These are phyloP conservation scores for Chiloscyllium plagiosum DNA, from an alignment of 2,113 vertebrate genomes.

Conservation along the genomic window DNA sequence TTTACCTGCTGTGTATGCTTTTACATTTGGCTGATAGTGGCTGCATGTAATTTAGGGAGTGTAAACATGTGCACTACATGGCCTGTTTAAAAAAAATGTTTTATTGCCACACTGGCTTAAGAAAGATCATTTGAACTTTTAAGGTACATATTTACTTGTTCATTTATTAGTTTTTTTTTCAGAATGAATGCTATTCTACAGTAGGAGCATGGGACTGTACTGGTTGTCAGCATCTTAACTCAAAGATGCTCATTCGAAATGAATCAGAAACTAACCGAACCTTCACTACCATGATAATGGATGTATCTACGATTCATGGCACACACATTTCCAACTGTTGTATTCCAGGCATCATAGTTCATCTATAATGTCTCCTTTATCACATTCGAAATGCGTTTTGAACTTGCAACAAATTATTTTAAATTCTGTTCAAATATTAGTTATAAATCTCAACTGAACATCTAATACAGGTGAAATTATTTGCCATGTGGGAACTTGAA, in stretches of 20 bases:
- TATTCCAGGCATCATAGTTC: background rate
- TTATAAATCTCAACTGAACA: background rate
- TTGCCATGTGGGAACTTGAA: background rate
- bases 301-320: background rate
- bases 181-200: background rate
- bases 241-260: background rate
- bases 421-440: background rate
- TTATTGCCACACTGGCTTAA: conserved; percentile 86
- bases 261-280: background rate
- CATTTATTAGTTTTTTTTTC: background rate
- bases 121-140: conserved; percentile 51
- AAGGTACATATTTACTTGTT: background rate
- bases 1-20: conserved; percentile 87
- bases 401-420: background rate
- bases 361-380: background rate
- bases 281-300: background rate
- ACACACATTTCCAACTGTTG: background rate
- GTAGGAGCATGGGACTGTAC: background rate
- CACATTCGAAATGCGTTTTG: background rate
- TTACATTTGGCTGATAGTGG: conserved; percentile 76
- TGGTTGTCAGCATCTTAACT: background rate
- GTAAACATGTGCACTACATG: conserved; percentile 87
- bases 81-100: conserved; percentile 84
- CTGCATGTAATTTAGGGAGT: conserved; percentile 79
- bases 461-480: background rate